Conservation (phyloP, 2,797 vertebrate species). For the Peromyscus attwateri region DNA sequence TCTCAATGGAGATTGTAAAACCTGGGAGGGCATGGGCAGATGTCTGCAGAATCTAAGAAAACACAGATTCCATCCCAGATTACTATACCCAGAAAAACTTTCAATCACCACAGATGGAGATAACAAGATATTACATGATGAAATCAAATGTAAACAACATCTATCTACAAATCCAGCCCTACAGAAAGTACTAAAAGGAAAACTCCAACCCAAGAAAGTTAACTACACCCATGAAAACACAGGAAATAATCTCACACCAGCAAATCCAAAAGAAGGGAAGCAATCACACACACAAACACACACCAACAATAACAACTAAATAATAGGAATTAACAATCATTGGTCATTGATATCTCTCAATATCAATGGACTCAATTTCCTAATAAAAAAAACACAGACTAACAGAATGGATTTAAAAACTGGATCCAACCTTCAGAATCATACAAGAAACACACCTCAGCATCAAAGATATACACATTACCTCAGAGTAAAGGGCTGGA, state of each 20-base stretch:
- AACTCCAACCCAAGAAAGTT: neutral
- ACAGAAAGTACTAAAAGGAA: neutral
- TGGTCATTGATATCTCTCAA: neutral
- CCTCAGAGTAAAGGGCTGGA: neutral
- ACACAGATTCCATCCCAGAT: too few species aligned
- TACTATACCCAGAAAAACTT: neutral
- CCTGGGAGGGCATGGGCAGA: too few species aligned
- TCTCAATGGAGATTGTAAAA: too few species aligned
- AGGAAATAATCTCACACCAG: neutral
- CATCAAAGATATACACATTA: neutral
- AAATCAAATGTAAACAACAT: neutral
- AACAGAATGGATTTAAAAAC: neutral
- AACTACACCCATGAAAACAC: neutral
- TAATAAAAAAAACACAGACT: neutral
- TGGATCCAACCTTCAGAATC: neutral
- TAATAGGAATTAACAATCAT: neutral
- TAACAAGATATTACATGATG: neutral
- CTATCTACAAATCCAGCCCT: neutral
- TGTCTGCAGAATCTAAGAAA: too few species aligned
- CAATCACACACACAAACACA: neutral
- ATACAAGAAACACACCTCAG: neutral
- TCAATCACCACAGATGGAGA: neutral
- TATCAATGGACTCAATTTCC: neutral
- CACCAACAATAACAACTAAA: neutral
- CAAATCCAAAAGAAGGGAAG: neutral